These are phyloP conservation scores for Volucella inflata DNA, from an alignment of 2,888 invertebrate species.

Conservation along the genomic window DNA sequence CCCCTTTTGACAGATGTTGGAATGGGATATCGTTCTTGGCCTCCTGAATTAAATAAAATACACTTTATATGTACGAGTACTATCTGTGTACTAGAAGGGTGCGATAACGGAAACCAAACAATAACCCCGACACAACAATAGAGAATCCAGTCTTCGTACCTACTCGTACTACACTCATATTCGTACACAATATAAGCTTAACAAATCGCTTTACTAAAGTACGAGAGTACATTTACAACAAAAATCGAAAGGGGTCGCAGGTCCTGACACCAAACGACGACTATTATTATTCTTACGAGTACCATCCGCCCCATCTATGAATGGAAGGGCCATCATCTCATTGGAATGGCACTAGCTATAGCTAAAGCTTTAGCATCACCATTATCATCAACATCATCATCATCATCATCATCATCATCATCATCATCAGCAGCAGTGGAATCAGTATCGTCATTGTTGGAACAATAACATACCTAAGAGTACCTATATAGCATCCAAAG, in stretches of 20 bases:
- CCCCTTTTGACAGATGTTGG: neutral
- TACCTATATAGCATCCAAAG: neutral
- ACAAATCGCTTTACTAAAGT: conserved; percentile 64
- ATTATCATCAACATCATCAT: conserved; percentile 25
- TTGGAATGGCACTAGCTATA: no score
- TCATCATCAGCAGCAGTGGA: conserved; percentile 16
- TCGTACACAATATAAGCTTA: conserved; percentile 59
- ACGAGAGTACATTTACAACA: conserved; percentile 55
- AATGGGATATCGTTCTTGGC: no score
- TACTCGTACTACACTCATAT: neutral
- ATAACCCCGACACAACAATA: conserved; percentile 49
- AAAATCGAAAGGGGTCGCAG: conserved; percentile 53
- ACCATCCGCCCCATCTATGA: neutral
- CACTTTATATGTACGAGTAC: neutral
- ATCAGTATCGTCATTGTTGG: conserved; percentile 13
- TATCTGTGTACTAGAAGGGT: conserved; percentile 21
- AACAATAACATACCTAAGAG: conserved; percentile 37
- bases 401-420: conserved; percentile 16
- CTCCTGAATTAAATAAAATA: conserved; percentile 1
- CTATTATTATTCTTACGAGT: conserved; percentile 44
- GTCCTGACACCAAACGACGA: conserved; percentile 51
- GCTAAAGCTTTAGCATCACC: neutral
- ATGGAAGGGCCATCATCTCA: conserved; percentile 46
- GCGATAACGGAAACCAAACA: conserved; percentile 41
- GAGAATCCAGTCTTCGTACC: neutral